phyloP scores from a whole-genome alignment of 1,140 invertebrate species.

The Eubasilissa regina region DNA sequence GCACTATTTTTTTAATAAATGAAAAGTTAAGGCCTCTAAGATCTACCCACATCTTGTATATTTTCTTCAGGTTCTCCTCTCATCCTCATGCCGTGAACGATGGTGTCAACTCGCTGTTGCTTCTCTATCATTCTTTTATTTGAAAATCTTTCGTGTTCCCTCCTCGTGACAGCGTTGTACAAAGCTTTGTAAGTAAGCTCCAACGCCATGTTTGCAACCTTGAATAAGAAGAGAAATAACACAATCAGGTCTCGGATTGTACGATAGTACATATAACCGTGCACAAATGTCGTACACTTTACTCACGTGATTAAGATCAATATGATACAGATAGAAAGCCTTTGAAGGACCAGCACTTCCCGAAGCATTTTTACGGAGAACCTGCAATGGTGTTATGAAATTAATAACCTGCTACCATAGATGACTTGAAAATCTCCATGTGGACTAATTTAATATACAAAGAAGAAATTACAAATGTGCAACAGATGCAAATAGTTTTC shows the following conservation, averaged over 20 bases:
- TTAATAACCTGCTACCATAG: no score
- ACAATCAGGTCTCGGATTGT: not conserved
- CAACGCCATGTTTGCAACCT: conserved; percentile 82
- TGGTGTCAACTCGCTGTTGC: conserved; percentile 85
- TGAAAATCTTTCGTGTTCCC: conserved; percentile 74
- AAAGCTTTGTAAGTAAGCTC: conserved; percentile 85
- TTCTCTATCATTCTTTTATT: conserved; percentile 89
- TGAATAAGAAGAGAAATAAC: conserved; percentile 35
- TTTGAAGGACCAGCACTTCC: conserved; percentile 75
- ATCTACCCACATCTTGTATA: conserved; percentile 79
- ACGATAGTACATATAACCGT: no score
- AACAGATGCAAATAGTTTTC: no score
- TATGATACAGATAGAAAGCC: conserved; percentile 83
- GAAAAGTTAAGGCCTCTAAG: not conserved
- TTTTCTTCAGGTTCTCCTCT: conserved; percentile 83
- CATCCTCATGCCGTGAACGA: conserved; percentile 82
- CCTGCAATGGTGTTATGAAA: conserved; percentile 64
- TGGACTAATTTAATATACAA: no score
- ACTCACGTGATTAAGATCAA: conserved; percentile 78
- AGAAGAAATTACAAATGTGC: no score
- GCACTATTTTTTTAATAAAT: no score
- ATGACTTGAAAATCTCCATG: no score
- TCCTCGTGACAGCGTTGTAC: conserved; percentile 79
- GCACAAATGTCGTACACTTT: no score
- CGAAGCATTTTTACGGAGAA: conserved; percentile 76